These are phyloP conservation scores for Dendronephthya gigantea DNA, from an alignment of 64 coral and sea anemone genomes.

Conservation along the genomic window DNA sequence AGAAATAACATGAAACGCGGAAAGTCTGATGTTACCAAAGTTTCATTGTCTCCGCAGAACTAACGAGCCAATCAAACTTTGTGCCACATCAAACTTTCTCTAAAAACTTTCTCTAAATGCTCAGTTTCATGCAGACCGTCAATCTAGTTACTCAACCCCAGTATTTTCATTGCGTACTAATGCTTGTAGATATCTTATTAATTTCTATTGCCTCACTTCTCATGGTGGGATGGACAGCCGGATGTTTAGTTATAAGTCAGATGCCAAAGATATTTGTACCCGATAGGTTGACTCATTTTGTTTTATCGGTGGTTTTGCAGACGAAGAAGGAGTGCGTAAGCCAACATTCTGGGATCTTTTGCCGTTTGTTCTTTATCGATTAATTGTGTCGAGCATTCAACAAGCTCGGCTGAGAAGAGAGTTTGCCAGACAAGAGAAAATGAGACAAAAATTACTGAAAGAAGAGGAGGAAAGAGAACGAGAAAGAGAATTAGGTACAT, in stretches of 20 bases:
- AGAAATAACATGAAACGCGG: too few species aligned
- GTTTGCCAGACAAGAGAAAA: conserved; percentile 30
- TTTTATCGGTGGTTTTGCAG: not conserved
- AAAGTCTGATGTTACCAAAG: too few species aligned
- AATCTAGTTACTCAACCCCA: too few species aligned
- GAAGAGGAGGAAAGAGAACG: conserved; percentile 42
- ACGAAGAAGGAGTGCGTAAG: conserved; percentile 37
- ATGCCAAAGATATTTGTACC: not conserved
- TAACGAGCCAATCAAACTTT: too few species aligned
- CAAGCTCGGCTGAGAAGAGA: not conserved
- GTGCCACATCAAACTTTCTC: too few species aligned
- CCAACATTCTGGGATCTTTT: conserved; percentile 78
- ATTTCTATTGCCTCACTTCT: too few species aligned
- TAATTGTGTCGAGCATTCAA: not conserved
- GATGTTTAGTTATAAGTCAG: not conserved
- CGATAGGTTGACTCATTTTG: not conserved
- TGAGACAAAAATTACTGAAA: conserved; percentile 50
- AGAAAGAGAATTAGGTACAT: conserved; percentile 54
- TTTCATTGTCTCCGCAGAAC: too few species aligned
- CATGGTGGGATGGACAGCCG: too few species aligned
- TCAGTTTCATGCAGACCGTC: too few species aligned
- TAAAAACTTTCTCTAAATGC: too few species aligned
- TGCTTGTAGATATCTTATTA: too few species aligned
- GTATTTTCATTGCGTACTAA: too few species aligned
- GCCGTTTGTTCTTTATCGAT: conserved; percentile 44